phyloP scores from a whole-genome alignment of 2,797 vertebrate genomes.

The Dermochelys coriacea region DNA sequence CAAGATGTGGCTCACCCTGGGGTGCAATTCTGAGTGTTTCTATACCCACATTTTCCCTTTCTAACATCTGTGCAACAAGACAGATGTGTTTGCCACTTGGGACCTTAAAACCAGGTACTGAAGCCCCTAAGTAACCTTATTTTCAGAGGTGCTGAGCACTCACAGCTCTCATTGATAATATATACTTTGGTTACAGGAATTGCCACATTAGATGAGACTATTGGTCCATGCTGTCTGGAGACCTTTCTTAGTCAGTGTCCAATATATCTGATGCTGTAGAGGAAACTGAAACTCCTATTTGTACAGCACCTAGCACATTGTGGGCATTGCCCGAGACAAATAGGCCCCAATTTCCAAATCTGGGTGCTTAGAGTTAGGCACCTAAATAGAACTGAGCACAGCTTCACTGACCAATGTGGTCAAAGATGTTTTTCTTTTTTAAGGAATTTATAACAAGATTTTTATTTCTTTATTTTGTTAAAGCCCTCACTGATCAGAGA shows the following conservation, averaged over 20 bases:
- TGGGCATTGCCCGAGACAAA: slow-evolving; percentile 9
- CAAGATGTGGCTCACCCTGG: background rate
- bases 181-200: background rate
- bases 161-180: background rate
- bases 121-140: background rate
- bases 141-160: background rate
- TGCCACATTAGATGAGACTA: background rate
- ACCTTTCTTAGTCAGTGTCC: background rate
- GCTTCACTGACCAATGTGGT: background rate
- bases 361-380: background rate
- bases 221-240: background rate
- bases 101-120: background rate
- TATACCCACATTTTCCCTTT: background rate
- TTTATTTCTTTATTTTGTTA: slow-evolving; percentile 11
- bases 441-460: background rate
- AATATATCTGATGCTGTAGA: background rate
- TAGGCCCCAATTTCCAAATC: background rate
- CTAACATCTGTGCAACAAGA: background rate
- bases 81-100: background rate
- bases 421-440: background rate
- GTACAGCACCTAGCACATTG: background rate
- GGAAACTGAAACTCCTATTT: background rate
- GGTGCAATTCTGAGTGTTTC: background rate
- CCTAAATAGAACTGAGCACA: background rate
- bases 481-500: slow-evolving; percentile 30